phyloP scores from a whole-genome alignment of 1,140 invertebrate genomes.

The Elysia chlorotica region DNA sequence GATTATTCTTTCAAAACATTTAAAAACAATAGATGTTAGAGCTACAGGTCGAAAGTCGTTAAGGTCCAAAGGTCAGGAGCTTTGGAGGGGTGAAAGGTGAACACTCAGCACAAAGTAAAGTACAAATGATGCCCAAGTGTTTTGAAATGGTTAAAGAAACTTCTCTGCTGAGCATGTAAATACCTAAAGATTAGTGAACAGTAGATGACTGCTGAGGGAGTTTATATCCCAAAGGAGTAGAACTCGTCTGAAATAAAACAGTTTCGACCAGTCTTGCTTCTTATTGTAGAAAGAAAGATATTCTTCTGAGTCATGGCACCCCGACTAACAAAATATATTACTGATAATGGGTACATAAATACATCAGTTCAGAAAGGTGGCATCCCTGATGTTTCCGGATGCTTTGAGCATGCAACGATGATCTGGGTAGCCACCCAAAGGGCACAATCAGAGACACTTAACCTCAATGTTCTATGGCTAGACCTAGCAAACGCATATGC shows the following conservation, averaged over 20 bases:
- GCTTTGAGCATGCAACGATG: constrained; percentile 21
- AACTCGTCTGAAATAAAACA: neutral
- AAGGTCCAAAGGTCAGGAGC: no score
- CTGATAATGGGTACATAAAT: constrained; percentile 15
- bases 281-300: neutral
- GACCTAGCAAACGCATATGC: constrained; percentile 32
- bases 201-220: neutral
- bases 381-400: constrained; percentile 18
- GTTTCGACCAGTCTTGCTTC: neutral
- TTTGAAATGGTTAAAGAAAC: neutral
- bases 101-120: no score
- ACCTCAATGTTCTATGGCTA: constrained; percentile 27
- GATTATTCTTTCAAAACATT: no score
- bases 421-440: constrained; percentile 18
- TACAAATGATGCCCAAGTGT: neutral
- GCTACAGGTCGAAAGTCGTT: no score
- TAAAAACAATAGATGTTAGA: no score
- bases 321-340: constrained; percentile 13
- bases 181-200: neutral
- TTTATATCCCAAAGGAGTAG: neutral
- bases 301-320: neutral
- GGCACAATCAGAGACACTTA: constrained; percentile 17
- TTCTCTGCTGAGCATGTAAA: neutral
- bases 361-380: constrained; percentile 28
- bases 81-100: no score